phyloP scores from a whole-genome alignment of 2,888 invertebrate species.

The Gandaritis pyraliata region DNA sequence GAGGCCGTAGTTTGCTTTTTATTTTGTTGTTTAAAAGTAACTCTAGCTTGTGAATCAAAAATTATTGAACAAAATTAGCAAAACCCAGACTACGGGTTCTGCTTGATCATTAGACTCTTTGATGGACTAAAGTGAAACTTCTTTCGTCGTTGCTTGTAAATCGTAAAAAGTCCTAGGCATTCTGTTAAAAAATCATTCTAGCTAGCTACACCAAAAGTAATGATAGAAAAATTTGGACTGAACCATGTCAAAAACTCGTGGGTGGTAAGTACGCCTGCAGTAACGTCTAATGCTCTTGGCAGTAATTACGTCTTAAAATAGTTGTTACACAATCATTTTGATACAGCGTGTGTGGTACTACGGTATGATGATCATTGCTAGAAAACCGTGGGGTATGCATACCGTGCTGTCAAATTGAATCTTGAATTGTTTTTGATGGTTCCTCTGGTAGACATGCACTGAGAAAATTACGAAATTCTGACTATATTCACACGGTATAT shows the following conservation, averaged over 20 bases:
- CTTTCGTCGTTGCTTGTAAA: too few species aligned
- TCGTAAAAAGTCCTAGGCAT: too few species aligned
- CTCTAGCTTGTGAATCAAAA: too few species aligned
- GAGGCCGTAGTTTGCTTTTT: too few species aligned
- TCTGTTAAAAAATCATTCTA: too few species aligned
- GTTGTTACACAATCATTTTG: slow-evolving; percentile 66
- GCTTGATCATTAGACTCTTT: too few species aligned
- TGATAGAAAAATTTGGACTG: neutral
- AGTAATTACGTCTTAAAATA: slow-evolving; percentile 73
- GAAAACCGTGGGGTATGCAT: slow-evolving; percentile 14
- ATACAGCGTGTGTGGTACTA: slow-evolving; percentile 68
- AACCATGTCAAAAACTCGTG: slow-evolving; percentile 42
- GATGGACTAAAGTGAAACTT: too few species aligned
- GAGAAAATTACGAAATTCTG: neutral
- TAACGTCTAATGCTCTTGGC: slow-evolving; percentile 54
- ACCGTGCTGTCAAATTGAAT: slow-evolving; percentile 27
- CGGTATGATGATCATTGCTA: slow-evolving; percentile 39
- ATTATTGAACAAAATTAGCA: too few species aligned
- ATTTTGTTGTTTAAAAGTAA: too few species aligned
- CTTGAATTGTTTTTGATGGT: slow-evolving; percentile 21
- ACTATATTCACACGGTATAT: neutral
- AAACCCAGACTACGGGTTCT: too few species aligned
- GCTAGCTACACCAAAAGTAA: too few species aligned
- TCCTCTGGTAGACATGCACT: slow-evolving; percentile 13
- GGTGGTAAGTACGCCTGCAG: slow-evolving; percentile 68